phyloP scores from a whole-genome alignment of 2,113 vertebrate species.

The Actenoides lindsayi region DNA sequence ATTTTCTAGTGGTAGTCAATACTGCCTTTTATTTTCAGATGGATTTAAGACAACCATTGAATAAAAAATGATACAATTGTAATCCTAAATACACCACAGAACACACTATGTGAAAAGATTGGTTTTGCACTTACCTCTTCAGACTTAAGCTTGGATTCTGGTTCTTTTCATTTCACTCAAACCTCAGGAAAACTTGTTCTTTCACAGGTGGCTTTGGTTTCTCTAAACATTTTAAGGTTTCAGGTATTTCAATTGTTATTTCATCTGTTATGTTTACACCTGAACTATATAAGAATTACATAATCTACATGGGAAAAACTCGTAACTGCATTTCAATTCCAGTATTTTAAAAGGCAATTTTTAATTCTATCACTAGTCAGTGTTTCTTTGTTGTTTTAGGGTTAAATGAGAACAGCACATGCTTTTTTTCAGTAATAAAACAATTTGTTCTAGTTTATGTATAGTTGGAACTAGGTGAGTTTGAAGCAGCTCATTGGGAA shows the following conservation, averaged over 20 bases:
- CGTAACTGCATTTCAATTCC: neutral
- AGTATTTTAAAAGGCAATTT: neutral
- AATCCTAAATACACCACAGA: neutral
- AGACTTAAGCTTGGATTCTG: neutral
- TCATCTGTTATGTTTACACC: neutral
- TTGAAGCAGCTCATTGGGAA: conserved; percentile 45
- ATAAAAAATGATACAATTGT: neutral
- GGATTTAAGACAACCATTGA: neutral
- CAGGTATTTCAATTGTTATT: neutral
- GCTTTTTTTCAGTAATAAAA: conserved; percentile 25
- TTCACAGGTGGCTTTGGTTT: neutral
- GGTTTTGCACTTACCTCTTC: neutral
- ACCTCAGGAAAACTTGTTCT: neutral
- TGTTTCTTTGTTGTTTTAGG: neutral
- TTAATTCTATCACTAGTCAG: neutral
- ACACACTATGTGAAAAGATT: neutral
- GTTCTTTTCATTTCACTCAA: neutral
- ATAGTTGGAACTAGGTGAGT: neutral
- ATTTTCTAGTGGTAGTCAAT: conserved; percentile 73
- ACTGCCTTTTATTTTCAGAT: conserved; percentile 59
- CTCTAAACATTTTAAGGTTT: neutral
- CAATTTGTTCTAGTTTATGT: conserved; percentile 16
- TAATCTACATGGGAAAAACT: neutral
- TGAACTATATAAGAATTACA: neutral
- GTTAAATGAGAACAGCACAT: neutral